phyloP scores from a whole-genome alignment of 2,888 invertebrate species.

The Nebria brevicollis region DNA sequence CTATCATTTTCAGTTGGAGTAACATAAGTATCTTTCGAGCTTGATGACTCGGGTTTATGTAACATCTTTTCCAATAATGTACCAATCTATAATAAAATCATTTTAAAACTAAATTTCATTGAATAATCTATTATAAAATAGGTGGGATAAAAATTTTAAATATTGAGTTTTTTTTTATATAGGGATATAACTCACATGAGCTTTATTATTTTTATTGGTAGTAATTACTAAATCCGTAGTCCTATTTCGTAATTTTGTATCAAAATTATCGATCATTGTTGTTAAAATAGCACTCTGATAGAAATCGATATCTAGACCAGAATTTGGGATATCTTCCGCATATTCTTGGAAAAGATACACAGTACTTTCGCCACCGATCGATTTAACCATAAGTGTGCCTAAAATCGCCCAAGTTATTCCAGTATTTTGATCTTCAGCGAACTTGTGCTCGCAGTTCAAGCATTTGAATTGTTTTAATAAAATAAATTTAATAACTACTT shows the following conservation, averaged over 20 bases:
- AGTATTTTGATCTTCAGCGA: conserved; percentile 62
- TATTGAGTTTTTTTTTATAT: conserved; percentile 37
- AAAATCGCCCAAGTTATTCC: conserved; percentile 70
- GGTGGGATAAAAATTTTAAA: background rate
- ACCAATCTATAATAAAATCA: conserved; percentile 55
- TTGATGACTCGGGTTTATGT: conserved; percentile 51
- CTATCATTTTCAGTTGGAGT: conserved; percentile 39
- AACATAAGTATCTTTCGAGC: conserved; percentile 32
- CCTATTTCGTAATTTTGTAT: conserved; percentile 50
- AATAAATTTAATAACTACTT: conserved; percentile 66
- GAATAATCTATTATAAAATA: too few relatives aligned
- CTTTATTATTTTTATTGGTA: conserved; percentile 21
- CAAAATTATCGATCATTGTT: conserved; percentile 63
- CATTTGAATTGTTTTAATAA: conserved; percentile 70
- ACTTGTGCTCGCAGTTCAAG: conserved; percentile 69
- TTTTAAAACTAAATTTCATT: conserved; percentile 32
- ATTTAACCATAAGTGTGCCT: conserved; percentile 69
- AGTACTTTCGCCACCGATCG: conserved; percentile 69
- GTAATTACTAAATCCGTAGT: conserved; percentile 46
- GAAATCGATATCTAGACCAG: conserved; percentile 71
- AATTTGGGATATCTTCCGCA: conserved; percentile 66
- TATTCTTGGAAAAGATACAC: conserved; percentile 69
- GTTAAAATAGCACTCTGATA: conserved; percentile 69
- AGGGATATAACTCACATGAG: conserved; percentile 11
- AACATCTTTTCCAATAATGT: conserved; percentile 55